phyloP scores from a whole-genome alignment of 2,888 invertebrate species.

The Himalopsyche kuldschensis region DNA sequence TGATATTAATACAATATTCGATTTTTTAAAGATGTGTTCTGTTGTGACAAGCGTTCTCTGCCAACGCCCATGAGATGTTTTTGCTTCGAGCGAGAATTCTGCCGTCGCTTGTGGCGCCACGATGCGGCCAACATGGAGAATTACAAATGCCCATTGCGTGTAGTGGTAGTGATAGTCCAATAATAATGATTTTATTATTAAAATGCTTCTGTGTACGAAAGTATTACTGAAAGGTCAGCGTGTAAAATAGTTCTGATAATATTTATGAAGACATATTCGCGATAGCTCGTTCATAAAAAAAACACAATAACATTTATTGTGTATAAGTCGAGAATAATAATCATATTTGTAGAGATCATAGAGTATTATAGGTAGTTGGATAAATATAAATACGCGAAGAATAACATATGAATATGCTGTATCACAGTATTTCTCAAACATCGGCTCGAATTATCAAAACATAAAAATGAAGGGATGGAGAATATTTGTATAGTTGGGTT shows the following conservation, averaged over 20 bases:
- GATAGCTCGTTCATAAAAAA: not conserved
- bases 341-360: too few relatives aligned
- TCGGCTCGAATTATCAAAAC: too few relatives aligned
- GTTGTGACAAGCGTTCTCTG: not conserved
- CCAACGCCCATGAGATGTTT: not conserved
- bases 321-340: too few relatives aligned
- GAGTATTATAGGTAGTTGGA: too few relatives aligned
- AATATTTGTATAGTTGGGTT: too few relatives aligned
- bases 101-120: not conserved
- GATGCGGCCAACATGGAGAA: not conserved
- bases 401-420: too few relatives aligned
- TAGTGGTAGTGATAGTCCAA: not conserved
- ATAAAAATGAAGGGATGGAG: too few relatives aligned
- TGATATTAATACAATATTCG: not conserved
- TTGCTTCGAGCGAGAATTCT: not conserved
- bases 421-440: too few relatives aligned
- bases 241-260: not conserved
- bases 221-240: not conserved
- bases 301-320: too few relatives aligned
- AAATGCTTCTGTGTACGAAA: not conserved
- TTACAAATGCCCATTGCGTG: not conserved
- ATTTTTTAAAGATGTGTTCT: not conserved
- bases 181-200: not conserved
- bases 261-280: not conserved
- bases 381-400: too few relatives aligned